Percentiles rank a stretch among this genome's conserved stretches.
Evolutionary conservation across 2,888 invertebrate genomes (phyloP).

Genomic region (Phlogophora meticulosa): DNA sequence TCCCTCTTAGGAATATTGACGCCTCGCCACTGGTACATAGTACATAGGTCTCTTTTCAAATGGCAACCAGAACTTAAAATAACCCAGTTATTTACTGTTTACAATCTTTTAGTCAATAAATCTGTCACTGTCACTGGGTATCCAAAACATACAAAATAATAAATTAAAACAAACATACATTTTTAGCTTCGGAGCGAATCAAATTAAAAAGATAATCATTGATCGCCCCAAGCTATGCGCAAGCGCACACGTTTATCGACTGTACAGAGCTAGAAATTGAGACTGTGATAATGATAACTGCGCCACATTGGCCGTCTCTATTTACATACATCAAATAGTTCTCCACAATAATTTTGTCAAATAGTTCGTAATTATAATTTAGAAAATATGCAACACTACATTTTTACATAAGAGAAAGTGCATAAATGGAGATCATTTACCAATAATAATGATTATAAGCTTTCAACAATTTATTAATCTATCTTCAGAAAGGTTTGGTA

Average conservation of each 20-base stretch:
- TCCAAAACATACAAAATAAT: conserved; percentile 19
- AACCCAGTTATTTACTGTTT: not conserved
- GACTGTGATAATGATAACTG: not conserved
- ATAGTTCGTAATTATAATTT: too few species aligned
- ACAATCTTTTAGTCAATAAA: not conserved
- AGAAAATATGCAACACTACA: too few species aligned
- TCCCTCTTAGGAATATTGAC: too few species aligned
- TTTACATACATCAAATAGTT: too few species aligned
- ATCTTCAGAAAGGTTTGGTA: too few species aligned
- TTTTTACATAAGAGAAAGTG: not conserved
- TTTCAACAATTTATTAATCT: not conserved
- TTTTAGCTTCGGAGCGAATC: conserved; percentile 6
- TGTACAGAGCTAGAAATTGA: not conserved
- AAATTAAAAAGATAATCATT: not conserved
- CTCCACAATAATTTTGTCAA: not conserved
- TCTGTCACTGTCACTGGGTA: not conserved
- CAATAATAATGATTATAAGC: not conserved
- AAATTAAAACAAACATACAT: conserved; percentile 27
- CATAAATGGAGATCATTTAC: not conserved
- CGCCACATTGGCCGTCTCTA: not conserved
- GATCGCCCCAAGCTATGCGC: too few species aligned
- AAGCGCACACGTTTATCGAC: not conserved
- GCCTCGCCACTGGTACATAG: too few species aligned
- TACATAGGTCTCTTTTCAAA: too few species aligned
- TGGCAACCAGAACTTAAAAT: too few species aligned